phyloP scores from a whole-genome alignment of 2,113 vertebrate genomes.

The Edolisoma coerulescens region DNA sequence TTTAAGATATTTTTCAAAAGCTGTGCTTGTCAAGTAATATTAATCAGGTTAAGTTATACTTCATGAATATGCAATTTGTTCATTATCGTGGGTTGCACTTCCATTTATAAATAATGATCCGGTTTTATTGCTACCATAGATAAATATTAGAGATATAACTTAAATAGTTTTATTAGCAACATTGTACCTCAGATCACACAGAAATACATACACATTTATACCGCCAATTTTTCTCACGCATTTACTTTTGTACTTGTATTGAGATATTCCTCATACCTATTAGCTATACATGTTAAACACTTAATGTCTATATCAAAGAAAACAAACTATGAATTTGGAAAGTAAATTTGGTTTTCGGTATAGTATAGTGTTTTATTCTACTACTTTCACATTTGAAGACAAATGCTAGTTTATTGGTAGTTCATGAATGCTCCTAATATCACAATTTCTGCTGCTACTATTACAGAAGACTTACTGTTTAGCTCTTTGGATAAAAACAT shows the following conservation, averaged over 20 bases:
- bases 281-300: background rate
- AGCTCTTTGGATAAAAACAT: background rate
- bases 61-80: slow-evolving; percentile 47
- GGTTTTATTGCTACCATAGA: background rate
- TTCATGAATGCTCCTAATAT: background rate
- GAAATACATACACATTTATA: background rate
- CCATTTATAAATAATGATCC: background rate
- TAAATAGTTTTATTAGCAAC: background rate
- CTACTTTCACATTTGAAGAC: background rate
- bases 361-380: background rate
- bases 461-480: background rate
- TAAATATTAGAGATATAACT: slow-evolving; percentile 5
- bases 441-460: background rate
- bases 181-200: background rate
- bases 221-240: background rate
- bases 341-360: background rate
- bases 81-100: background rate
- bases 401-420: background rate
- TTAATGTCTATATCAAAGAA: background rate
- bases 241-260: background rate
- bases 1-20: background rate
- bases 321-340: background rate
- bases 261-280: background rate
- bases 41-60: slow-evolving; percentile 25
- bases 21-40: background rate